These are phyloP conservation scores for Pseudoatta argentina DNA, from an alignment of 1,140 invertebrate species.

Conservation along the genomic window DNA sequence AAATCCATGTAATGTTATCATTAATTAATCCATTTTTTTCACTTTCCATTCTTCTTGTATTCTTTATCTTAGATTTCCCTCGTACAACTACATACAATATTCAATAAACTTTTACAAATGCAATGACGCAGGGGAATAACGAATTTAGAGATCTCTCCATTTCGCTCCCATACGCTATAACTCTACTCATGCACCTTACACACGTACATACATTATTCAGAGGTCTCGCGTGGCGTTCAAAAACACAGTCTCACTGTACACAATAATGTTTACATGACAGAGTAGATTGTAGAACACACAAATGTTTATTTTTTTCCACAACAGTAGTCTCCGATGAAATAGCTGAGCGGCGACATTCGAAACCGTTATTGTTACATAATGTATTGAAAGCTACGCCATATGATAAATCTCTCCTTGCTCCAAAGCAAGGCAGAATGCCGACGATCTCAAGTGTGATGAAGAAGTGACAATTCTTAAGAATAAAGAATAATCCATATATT, in stretches of 20 bases:
- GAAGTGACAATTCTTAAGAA: neutral
- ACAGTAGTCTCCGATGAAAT: constrained; percentile 16
- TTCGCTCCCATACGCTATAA: neutral
- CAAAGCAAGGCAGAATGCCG: constrained; percentile 32
- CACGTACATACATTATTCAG: constrained; percentile 55
- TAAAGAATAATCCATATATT: constrained; percentile 20
- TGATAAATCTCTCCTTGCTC: constrained; percentile 7
- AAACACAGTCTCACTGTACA: constrained; percentile 18
- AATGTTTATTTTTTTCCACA: neutral
- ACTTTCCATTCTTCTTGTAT: constrained; percentile 24
- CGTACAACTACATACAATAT: constrained; percentile 73
- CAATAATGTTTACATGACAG: constrained; percentile 13
- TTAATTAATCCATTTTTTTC: neutral
- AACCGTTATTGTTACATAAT: constrained; percentile 15
- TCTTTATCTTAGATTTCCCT: constrained; percentile 68
- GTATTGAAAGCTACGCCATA: neutral
- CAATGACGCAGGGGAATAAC: constrained; percentile 66
- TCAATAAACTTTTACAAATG: constrained; percentile 77
- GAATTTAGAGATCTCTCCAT: constrained; percentile 52
- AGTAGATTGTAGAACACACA: neutral
- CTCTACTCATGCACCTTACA: constrained; percentile 61
- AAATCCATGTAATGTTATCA: neutral
- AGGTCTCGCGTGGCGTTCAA: constrained; percentile 31
- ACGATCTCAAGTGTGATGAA: neutral
- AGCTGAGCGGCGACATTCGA: neutral